A percentile compares a stretch with the other conserved stretches of the same genome.
These are phyloP conservation scores for Caenorhabditis imperialis DNA, from an alignment of 2,888 invertebrate genomes.

Conservation along the genomic window DNA sequence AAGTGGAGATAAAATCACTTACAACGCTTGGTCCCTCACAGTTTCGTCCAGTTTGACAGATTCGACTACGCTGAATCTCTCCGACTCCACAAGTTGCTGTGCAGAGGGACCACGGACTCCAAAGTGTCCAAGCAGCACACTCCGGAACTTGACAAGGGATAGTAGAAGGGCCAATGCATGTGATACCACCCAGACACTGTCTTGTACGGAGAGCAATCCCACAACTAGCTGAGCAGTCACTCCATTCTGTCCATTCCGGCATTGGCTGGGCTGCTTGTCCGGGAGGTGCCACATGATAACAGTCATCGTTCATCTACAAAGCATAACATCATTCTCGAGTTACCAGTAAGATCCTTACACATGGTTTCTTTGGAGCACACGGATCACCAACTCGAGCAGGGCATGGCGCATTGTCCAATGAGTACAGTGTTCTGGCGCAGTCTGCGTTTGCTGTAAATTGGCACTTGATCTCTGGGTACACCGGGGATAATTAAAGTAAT, in stretches of 20 bases:
- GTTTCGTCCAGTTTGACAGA: slow-evolving; percentile 59
- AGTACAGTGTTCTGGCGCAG: slow-evolving; percentile 48
- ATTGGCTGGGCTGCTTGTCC: slow-evolving; percentile 35
- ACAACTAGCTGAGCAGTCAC: slow-evolving; percentile 61
- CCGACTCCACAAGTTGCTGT: slow-evolving; percentile 65
- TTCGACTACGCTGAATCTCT: slow-evolving; percentile 57
- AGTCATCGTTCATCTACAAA: slow-evolving; percentile 53
- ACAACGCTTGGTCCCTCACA: slow-evolving; percentile 67
- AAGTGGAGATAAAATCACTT: slow-evolving; percentile 3
- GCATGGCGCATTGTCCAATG: slow-evolving; percentile 62
- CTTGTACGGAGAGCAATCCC: slow-evolving; percentile 58
- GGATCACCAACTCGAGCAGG: slow-evolving; percentile 67
- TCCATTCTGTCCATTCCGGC: slow-evolving; percentile 66
- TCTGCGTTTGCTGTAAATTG: slow-evolving; percentile 48
- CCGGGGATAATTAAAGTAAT: slow-evolving; percentile 4
- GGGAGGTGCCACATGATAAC: slow-evolving; percentile 54
- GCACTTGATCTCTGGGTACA: not conserved
- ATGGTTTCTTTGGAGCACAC: slow-evolving; percentile 65
- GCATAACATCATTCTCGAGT: not conserved
- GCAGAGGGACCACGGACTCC: slow-evolving; percentile 64
- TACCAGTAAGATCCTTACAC: slow-evolving; percentile 40
- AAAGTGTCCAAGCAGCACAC: slow-evolving; percentile 61
- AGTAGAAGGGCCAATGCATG: slow-evolving; percentile 55
- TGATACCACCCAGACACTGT: slow-evolving; percentile 60
- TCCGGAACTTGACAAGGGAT: slow-evolving; percentile 56